Base-by-base conservation (phyloP, 2,797 vertebrate genomes). In the Enteromius radiatus region DNA sequence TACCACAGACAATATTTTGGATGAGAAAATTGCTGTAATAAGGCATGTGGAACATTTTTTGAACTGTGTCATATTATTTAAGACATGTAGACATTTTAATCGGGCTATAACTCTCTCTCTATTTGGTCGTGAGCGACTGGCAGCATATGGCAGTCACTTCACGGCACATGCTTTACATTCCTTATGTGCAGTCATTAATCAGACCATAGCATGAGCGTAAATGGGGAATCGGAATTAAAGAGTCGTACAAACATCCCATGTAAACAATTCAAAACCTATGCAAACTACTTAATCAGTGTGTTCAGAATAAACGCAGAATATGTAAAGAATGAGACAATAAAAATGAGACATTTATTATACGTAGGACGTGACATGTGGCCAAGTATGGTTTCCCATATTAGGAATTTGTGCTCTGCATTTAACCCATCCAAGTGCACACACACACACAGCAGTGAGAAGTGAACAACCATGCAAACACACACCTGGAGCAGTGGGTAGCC, bases 91-190 rank as follows among this genome's bases (percentile, higher is more conserved):
- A 45, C 56, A 28, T 9, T 45, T 76, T 76, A 76, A 76, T 63
- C 74, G 12, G 15, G 26, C 56, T 61, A 45, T 63, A 63, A 63
- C 56, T 63, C 74, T 63, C 38, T 45, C 74, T 63, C 56, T 31
- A 26, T 75, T 59, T 56, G 21, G 23, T 31, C 28, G 9, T 21
- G 56, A 63, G 56, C 17, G 41, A 63, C 26, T 61, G 56, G 38
- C 33, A 41, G 52, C 52, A 59, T 76, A 76, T 59, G 73, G 73
- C 56, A 76, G 38, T 76, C 74, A 28, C 56, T 76, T 76, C 11
- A 63, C 21, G 0, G 52, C 36, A 76, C 14, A 4, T 76, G 38
- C 74, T 76, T 45, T 45, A 45, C 74, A 76, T 63, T 76, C 74
- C 23, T 76, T 43, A 63, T 43, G 11, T 31, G 38, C 36, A 45